phyloP scores from a whole-genome alignment of 2,888 invertebrate genomes.

The Lycocerus yunnanus region DNA sequence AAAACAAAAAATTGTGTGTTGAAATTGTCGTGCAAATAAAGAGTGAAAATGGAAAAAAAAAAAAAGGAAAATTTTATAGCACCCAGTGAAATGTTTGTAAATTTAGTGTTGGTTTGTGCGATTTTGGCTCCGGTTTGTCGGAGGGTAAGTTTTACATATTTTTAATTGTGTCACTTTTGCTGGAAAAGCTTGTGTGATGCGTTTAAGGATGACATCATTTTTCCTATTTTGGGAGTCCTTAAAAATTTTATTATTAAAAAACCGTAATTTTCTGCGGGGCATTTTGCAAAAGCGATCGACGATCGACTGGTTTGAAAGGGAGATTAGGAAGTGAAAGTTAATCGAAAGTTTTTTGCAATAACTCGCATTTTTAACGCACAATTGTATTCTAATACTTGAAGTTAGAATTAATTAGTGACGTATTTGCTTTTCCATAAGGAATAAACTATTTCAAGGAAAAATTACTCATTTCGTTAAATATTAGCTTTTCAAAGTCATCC shows the following conservation, averaged over 20 bases:
- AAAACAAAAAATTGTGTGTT: neutral
- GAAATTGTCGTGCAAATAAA: neutral
- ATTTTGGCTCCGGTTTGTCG: conserved; percentile 3
- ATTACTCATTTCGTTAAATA: neutral
- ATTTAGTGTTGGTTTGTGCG: conserved; percentile 2
- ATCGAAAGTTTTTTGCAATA: neutral
- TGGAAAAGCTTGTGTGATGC: neutral
- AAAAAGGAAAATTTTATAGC: neutral
- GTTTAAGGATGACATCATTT: conserved; percentile 4
- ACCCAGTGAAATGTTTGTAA: conserved; percentile 7
- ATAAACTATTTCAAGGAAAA: neutral
- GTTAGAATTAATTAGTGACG: neutral
- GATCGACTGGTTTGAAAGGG: neutral
- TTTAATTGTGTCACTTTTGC: neutral
- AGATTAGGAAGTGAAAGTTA: neutral
- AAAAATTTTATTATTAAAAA: no score
- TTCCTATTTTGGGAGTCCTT: conserved; percentile 16
- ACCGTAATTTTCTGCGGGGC: neutral
- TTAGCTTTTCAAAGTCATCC: neutral
- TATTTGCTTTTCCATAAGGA: neutral
- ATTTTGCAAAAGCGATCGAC: neutral
- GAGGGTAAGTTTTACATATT: conserved; percentile 10
- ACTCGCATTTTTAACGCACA: neutral
- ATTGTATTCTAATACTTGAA: neutral
- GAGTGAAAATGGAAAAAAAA: neutral